Percentiles rank a stretch among this genome's conserved stretches.
Conservation (phyloP, 2,888 invertebrate species). For the Resseliella maxima region DNA sequence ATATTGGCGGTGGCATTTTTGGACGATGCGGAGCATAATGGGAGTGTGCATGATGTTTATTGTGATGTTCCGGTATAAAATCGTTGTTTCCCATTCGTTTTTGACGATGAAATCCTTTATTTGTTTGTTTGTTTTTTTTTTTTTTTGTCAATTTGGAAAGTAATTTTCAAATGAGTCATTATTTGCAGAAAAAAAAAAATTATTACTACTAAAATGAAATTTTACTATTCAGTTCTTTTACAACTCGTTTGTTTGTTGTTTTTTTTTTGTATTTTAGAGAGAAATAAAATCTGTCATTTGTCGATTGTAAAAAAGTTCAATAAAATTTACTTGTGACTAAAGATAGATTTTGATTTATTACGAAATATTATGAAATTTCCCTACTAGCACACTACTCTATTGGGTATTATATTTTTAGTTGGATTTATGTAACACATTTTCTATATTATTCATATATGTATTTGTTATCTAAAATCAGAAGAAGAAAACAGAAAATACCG, state of each 20-base stretch:
- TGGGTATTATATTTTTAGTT: too few relatives aligned
- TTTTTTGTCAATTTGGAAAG: too few relatives aligned
- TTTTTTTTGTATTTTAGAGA: too few relatives aligned
- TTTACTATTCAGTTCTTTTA: too few relatives aligned
- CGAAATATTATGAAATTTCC: too few relatives aligned
- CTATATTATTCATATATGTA: not conserved
- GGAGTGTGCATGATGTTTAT: not conserved
- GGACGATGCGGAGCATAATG: slow-evolving; percentile 30
- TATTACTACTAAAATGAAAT: too few relatives aligned
- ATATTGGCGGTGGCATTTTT: slow-evolving; percentile 58
- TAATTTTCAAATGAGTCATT: not conserved
- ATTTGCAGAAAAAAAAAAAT: not conserved
- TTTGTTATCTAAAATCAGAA: not conserved
- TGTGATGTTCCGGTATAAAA: not conserved
- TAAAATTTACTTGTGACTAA: too few relatives aligned
- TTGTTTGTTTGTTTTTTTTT: not conserved
- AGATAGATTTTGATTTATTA: too few relatives aligned
- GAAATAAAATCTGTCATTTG: too few relatives aligned
- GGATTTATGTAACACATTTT: too few relatives aligned
- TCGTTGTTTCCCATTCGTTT: not conserved
- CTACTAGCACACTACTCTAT: too few relatives aligned
- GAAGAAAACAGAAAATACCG: not conserved
- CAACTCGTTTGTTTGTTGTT: slow-evolving; percentile 56
- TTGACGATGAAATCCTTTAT: slow-evolving; percentile 10
- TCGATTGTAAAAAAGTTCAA: too few relatives aligned